phyloP scores from a whole-genome alignment of 2,113 vertebrate genomes.

The Machaerirhynchus nigripectus region DNA sequence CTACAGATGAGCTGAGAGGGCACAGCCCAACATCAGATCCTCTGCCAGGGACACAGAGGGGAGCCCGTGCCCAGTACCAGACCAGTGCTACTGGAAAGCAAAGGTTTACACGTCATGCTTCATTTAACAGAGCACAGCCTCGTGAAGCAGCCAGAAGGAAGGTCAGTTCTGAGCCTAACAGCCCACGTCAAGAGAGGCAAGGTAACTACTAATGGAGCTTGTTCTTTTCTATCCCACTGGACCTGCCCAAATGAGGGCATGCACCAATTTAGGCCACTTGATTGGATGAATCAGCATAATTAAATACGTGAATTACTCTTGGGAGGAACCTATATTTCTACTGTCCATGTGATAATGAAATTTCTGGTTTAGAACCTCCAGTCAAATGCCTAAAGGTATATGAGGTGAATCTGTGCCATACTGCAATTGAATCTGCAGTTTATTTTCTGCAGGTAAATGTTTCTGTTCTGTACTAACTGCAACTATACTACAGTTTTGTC shows the following conservation, averaged over 20 bases:
- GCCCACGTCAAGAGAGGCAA: conserved; percentile 67
- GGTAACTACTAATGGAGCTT: conserved; percentile 58
- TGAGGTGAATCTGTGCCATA: neutral
- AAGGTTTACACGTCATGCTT: conserved; percentile 74
- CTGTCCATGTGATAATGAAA: neutral
- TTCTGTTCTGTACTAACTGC: neutral
- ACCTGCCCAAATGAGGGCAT: neutral
- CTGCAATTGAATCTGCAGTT: neutral
- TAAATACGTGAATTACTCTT: neutral
- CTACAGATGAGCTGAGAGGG: conserved; percentile 53
- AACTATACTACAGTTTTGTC: neutral
- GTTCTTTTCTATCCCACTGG: neutral
- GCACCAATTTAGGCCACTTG: neutral
- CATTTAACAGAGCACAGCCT: conserved; percentile 71
- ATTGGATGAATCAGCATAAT: neutral
- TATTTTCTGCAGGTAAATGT: neutral
- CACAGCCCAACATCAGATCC: conserved; percentile 50
- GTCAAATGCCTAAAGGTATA: neutral
- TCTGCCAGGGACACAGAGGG: conserved; percentile 50
- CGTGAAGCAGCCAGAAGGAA: conserved; percentile 66
- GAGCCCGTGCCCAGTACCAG: neutral
- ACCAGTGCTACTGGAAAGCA: conserved; percentile 44
- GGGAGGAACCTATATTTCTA: neutral
- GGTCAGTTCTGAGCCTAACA: conserved; percentile 83
- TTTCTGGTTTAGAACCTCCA: neutral